Evolutionary conservation across 2,797 vertebrate genomes (phyloP).

Genomic region (Chaunax sp.): DNA sequence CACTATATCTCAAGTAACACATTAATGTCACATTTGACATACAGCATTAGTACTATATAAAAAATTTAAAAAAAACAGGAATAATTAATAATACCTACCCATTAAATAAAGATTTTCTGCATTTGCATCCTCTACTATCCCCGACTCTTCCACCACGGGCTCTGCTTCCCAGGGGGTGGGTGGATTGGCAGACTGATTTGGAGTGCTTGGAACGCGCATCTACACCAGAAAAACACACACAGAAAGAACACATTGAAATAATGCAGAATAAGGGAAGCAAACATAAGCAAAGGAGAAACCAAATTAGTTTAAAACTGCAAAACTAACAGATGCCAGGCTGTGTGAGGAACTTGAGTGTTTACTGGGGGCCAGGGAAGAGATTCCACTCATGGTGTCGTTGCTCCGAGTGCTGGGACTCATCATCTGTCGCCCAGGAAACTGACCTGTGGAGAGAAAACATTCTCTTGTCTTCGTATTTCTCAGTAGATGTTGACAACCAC

Average conservation of each 20-base stretch:
- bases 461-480: background rate
- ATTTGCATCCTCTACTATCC: slow-evolving; percentile 86
- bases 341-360: slow-evolving; percentile 97
- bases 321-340: slow-evolving; percentile 90
- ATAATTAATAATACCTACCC: slow-evolving; percentile 75
- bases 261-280: background rate
- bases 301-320: background rate
- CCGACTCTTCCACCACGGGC: slow-evolving; percentile 85
- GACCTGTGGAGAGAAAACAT: slow-evolving; percentile 68
- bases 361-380: slow-evolving; percentile 95
- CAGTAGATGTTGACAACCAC: background rate
- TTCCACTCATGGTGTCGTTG: slow-evolving; percentile 95
- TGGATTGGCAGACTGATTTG: slow-evolving; percentile 85
- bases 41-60: too few relatives aligned
- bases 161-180: slow-evolving; percentile 88
- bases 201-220: slow-evolving; percentile 87
- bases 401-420: slow-evolving; percentile 95
- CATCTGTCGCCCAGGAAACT: slow-evolving; percentile 85
- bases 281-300: background rate
- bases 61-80: too few relatives aligned
- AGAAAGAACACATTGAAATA: background rate
- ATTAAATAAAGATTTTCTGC: slow-evolving; percentile 95
- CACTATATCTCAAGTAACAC: background rate
- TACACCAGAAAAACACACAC: slow-evolving; percentile 28
- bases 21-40: too few relatives aligned